Percentiles rank a stretch among this genome's conserved stretches.
Evolutionary conservation across 2,888 invertebrate genomes (phyloP).

Genomic region (Macrophya alboannulata): DNA sequence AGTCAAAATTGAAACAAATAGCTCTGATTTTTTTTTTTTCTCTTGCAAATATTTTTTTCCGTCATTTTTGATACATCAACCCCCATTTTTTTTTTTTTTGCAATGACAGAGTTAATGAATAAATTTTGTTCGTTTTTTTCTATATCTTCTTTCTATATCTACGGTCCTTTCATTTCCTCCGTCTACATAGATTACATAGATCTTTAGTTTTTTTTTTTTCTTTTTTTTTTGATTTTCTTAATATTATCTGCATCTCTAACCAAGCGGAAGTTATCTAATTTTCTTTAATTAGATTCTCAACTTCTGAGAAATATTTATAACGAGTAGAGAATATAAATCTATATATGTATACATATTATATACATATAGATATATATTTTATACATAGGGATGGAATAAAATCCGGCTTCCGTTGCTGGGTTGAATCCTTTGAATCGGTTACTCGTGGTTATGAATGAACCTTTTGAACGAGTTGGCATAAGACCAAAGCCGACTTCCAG

Average conservation of each 20-base stretch:
- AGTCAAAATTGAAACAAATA: too few relatives aligned
- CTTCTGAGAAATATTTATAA: not conserved
- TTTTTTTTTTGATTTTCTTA: not conserved
- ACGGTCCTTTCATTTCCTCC: too few relatives aligned
- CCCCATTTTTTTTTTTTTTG: too few relatives aligned
- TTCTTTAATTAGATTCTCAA: not conserved
- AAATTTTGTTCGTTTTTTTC: not conserved
- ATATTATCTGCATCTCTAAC: not conserved
- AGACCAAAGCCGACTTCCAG: constrained; percentile 69
- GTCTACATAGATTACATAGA: not conserved
- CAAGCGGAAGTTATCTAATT: not conserved
- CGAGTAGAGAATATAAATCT: not conserved
- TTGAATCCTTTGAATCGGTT: constrained; percentile 33
- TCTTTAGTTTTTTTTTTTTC: not conserved
- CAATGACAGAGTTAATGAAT: not conserved
- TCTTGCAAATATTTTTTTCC: too few relatives aligned
- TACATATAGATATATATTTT: not conserved
- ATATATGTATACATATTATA: not conserved
- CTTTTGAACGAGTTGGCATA: constrained; percentile 70
- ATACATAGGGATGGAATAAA: not conserved
- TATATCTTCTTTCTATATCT: not conserved
- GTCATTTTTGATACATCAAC: too few relatives aligned
- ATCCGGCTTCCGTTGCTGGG: not conserved
- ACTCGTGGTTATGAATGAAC: constrained; percentile 67
- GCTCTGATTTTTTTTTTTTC: too few relatives aligned